Conservation (phyloP, 2,888 invertebrate genomes). For the Argynnis bischoffii region DNA sequence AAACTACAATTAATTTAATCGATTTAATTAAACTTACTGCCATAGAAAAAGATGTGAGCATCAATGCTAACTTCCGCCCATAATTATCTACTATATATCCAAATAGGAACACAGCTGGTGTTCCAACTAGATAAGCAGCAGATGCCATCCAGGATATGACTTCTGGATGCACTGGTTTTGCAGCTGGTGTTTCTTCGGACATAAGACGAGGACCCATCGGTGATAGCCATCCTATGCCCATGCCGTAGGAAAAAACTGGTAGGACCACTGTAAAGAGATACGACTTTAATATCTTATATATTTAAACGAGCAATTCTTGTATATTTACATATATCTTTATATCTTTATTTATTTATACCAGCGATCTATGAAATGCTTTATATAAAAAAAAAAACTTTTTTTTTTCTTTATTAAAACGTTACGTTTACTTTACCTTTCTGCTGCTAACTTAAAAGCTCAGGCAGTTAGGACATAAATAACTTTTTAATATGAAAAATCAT, state of each 20-base stretch:
- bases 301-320: too few species aligned
- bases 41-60: constrained; percentile 71
- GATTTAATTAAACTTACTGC: constrained; percentile 54
- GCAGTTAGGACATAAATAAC: too few species aligned
- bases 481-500: too few species aligned
- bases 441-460: too few species aligned
- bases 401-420: too few species aligned
- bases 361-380: too few species aligned
- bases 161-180: constrained; percentile 67
- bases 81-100: constrained; percentile 78
- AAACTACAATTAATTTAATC: not conserved
- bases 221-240: constrained; percentile 81
- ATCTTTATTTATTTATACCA: too few species aligned
- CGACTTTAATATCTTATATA: too few species aligned
- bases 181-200: constrained; percentile 67
- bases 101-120: constrained; percentile 78
- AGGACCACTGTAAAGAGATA: constrained; percentile 72
- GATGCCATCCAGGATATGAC: constrained; percentile 83
- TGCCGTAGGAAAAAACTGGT: constrained; percentile 79
- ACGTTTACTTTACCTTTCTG: too few species aligned
- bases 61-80: constrained; percentile 77
- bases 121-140: constrained; percentile 78
- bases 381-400: too few species aligned
- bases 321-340: too few species aligned
- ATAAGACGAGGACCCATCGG: constrained; percentile 79